Base-by-base conservation (phyloP, 2,888 invertebrate genomes). In the Syrphus vitripennis region DNA sequence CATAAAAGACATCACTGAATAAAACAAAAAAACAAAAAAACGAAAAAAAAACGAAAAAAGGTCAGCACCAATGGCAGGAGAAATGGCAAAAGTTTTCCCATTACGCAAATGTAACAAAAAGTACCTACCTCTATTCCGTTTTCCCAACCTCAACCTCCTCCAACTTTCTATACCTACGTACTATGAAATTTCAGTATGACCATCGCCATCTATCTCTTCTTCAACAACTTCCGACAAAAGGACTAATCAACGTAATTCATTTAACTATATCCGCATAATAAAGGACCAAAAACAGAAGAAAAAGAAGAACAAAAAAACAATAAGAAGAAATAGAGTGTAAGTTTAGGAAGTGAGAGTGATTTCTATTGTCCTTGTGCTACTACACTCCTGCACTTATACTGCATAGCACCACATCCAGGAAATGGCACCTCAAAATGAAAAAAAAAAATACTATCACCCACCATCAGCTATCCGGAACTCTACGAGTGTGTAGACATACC, bases 101-200 rank as follows among this genome's bases (percentile, higher is more conserved):
- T 86, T 86, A 86, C 86, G 86, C 77, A 86, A 86, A 82, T 86
- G 86, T 86, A 86, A 77, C 86, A 86, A 82, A 86, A 82, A 77
- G 71, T 79, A 67, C 67, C 67, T 67, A n/a, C n/a, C 29, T 24
- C 3, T 61, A 26, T 50, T 21, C 5, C 21, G 21, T 26, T 24
- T 10, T 50, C 26, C 40, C 70, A 24, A 31, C 16, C 57, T 34
- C 16, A 57, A 45, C 9, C 5, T 24, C 6, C n/a, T 24, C 34
- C 34, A 37, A 37, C 29, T n/a, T n/a, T n/a, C n/a, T n/a, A 4
- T 10, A 1, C 45, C 26, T n/a, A n/a, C n/a, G n/a, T n/a, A n/a
- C n/a, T n/a, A n/a, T n/a, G 48, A 12, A 19, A 31, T 21, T 53
- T 16, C 37, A 21, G n/a, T 42, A 45, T 48, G 16, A 67, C 67